Base-by-base conservation (phyloP, 2,113 vertebrate species). In the Bombycilla garrulus region DNA sequence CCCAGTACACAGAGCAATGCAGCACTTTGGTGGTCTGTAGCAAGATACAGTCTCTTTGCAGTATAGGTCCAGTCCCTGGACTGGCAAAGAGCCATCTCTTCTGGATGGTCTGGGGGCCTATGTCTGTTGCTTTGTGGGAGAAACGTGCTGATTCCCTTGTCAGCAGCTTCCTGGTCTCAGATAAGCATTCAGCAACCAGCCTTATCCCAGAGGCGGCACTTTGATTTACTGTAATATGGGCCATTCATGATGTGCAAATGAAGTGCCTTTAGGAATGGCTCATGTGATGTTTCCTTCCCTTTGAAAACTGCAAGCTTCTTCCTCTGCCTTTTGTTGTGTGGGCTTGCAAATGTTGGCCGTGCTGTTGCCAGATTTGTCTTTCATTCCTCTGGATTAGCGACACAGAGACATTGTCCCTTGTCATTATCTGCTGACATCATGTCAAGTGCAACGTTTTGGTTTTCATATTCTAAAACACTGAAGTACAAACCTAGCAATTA, bases 241-340 rank as follows among this genome's bases (percentile, higher is more conserved):
- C 84, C 84, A 89, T 95, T 95, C 86, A 90, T 77, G 74, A 65
- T 92, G 84, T 95, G 95, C 89, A 95, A 95, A 95, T 94, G 40
- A 95, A 93, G 88, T 60, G 48, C 70, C 33, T 93, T 95, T 96
- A 89, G 87, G 61, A 89, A 89, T 33, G 77, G 54, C 29, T 87
- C 61, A 66, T 91, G 90, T 88, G 78, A 76, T 85, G 54, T 83
- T 95, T 90, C 81, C 81, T 84, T 88, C 28, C 20, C 69, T 92
- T 94, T 95, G 92, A 88, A 95, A 96, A 88, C 72, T 9, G 0
- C 35, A 84, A 50, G 56, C 76, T 77, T 83, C 81, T 88, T 92
- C 65, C 56, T 92, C 67, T 3, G 26, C 72, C 51, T 69, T 94
- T 84, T 90, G 72, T 88, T 86, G 76, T 81, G 40, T 86, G 53